Base-by-base conservation (phyloP, 2,113 vertebrate genomes). In the Saccopteryx bilineata region DNA sequence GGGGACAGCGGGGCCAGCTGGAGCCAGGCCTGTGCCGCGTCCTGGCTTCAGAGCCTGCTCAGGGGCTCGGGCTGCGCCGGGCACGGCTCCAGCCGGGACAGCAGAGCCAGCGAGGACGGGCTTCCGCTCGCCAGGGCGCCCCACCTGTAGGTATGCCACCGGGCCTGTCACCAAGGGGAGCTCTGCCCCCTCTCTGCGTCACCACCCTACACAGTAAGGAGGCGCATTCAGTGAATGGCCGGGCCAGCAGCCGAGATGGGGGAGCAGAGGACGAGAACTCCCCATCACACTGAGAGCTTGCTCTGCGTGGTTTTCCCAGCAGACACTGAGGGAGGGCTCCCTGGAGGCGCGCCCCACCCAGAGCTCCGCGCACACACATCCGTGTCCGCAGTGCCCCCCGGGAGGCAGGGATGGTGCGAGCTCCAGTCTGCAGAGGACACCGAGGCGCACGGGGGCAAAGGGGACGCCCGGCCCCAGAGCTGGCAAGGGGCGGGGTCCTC, bases 321-420 rank as follows among this genome's bases (percentile, higher is more conserved):
- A 14, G 54, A 81, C 12, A 4, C 23, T 2, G 0, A 7, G 15
- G 14, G 11, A n/a, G 11, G 5, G 0, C 31, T 9, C 5, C 4
- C 28, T 0, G 23, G 23, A 17, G 9, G 2, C 39, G 14, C 2
- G 28, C 18, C 11, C 46, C 7, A 17, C 33, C 4, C 72, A 1
- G 39, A 0, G 21, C 69, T 65, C 12, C 9, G 31, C 7, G 1
- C 7, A 9, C 7, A 5, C 46, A 17, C 26, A 1, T 7, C 48
- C 1, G 4, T 1, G 15, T 23, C 21, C 56, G 17, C 23, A 1
- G n/a, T 1, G 2, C 14, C 15, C 13, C 75, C 11, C 26, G 0
- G 0, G 23, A 12, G 60, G 9, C 26, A 60, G 39, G n/a, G 0
- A 1, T 1, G 0, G 33, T 0, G 0, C 6, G 33, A 0, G 23